Evolutionary conservation across 2,797 vertebrate genomes (phyloP).

Genomic region (Malurus leucopterus): DNA sequence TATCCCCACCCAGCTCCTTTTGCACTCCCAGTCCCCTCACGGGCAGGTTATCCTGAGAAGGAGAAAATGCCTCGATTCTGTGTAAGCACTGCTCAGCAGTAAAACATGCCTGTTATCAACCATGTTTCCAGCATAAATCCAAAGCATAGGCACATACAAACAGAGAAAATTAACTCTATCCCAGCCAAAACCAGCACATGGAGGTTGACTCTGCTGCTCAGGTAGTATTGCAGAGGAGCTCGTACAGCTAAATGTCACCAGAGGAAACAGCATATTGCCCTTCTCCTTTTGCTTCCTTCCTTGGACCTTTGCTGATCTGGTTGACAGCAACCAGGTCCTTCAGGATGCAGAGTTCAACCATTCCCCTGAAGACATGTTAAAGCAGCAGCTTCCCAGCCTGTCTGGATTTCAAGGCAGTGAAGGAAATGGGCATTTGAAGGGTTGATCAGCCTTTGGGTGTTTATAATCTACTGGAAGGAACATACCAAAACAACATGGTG

Average conservation of each 20-base stretch:
- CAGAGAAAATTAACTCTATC: not conserved
- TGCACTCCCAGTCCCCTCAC: not conserved
- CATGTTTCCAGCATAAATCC: not conserved
- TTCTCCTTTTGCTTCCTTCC: not conserved
- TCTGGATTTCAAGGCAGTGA: not conserved
- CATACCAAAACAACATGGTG: fast-evolving
- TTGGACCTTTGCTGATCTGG: not conserved
- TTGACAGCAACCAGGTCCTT: not conserved
- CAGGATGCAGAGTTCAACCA: not conserved
- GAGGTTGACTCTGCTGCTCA: not conserved
- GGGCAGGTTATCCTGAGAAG: not conserved
- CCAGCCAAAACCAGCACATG: not conserved
- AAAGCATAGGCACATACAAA: not conserved
- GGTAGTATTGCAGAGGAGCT: not conserved
- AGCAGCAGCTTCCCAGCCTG: not conserved
- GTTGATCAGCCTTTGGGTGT: fast-evolving
- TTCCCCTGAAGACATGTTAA: not conserved
- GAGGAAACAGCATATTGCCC: not conserved
- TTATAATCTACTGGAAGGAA: not conserved
- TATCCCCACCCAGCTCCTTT: not conserved
- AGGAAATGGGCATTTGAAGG: not conserved
- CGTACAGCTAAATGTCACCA: not conserved
- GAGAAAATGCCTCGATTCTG: not conserved
- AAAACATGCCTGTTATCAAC: not conserved
- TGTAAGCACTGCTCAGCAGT: not conserved